Conservation (phyloP, 2,113 vertebrate species). For the Centropus unirufus region DNA sequence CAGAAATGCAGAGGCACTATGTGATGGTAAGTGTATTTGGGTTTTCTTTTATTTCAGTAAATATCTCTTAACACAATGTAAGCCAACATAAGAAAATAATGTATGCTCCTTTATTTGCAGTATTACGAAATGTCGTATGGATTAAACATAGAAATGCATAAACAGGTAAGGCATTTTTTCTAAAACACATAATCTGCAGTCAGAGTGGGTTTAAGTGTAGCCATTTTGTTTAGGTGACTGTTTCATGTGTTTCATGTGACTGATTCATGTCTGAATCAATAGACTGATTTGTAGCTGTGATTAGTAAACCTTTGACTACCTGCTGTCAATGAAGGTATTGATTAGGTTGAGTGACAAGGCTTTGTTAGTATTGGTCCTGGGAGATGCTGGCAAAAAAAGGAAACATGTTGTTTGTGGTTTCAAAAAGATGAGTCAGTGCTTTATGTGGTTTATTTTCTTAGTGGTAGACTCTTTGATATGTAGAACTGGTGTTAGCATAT, state of each 20-base stretch:
- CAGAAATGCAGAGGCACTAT: constrained; percentile 98
- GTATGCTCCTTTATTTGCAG: constrained; percentile 73
- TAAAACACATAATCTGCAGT: background rate
- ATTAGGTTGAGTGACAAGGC: background rate
- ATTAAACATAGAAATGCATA: constrained; percentile 91
- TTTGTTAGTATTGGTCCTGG: background rate
- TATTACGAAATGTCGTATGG: constrained; percentile 90
- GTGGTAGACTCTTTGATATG: constrained; percentile 2
- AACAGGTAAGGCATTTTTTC: constrained; percentile 82
- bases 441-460: constrained; percentile 1
- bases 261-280: background rate
- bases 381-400: background rate
- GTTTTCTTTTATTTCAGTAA: background rate
- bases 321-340: background rate
- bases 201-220: background rate
- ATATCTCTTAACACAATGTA: background rate
- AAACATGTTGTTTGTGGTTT: background rate
- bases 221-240: background rate
- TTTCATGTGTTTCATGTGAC: background rate
- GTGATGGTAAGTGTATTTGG: constrained; percentile 88
- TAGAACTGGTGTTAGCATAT: constrained; percentile 27
- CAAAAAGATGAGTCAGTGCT: background rate
- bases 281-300: background rate
- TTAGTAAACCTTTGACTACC: constrained; percentile 14
- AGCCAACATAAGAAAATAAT: background rate